Percentiles rank a stretch among this genome's conserved stretches.
Conservation (phyloP, 1,140 invertebrate species). For the Drosophila albomicans region DNA sequence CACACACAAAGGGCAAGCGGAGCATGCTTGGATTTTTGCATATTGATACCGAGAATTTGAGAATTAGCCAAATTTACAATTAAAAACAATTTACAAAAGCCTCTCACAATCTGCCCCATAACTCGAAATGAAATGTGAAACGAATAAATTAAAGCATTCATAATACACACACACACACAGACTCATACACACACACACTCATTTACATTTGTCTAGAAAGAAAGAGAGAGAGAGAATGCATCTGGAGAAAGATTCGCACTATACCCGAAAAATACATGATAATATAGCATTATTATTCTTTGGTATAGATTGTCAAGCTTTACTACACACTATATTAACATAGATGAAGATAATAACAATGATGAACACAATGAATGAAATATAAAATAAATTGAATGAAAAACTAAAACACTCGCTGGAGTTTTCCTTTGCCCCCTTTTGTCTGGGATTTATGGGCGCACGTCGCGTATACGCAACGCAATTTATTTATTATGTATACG, state of each 20-base stretch:
- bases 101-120: slow-evolving; percentile 12
- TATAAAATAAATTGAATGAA: slow-evolving; percentile 77
- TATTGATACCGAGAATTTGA: slow-evolving; percentile 53
- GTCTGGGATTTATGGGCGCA: not conserved
- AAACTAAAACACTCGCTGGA: slow-evolving; percentile 29
- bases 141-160: slow-evolving; percentile 11
- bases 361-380: slow-evolving; percentile 66
- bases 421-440: not conserved
- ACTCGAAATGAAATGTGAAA: not conserved
- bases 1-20: too few species aligned
- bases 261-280: slow-evolving; percentile 63
- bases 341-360: slow-evolving; percentile 68
- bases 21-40: slow-evolving; percentile 35
- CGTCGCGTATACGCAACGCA: slow-evolving; percentile 40
- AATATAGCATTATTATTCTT: slow-evolving; percentile 75
- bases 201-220: not conserved
- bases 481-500: slow-evolving; percentile 32
- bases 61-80: slow-evolving; percentile 55
- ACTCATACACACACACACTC: slow-evolving; percentile 16
- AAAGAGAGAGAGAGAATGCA: slow-evolving; percentile 11
- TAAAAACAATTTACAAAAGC: slow-evolving; percentile 25
- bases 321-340: slow-evolving; percentile 81
- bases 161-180: slow-evolving; percentile 14
- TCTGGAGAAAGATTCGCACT: slow-evolving; percentile 43
- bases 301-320: slow-evolving; percentile 80